These are phyloP conservation scores for Drosophila burlai DNA, from an alignment of 1,140 invertebrate genomes.

Conservation along the genomic window DNA sequence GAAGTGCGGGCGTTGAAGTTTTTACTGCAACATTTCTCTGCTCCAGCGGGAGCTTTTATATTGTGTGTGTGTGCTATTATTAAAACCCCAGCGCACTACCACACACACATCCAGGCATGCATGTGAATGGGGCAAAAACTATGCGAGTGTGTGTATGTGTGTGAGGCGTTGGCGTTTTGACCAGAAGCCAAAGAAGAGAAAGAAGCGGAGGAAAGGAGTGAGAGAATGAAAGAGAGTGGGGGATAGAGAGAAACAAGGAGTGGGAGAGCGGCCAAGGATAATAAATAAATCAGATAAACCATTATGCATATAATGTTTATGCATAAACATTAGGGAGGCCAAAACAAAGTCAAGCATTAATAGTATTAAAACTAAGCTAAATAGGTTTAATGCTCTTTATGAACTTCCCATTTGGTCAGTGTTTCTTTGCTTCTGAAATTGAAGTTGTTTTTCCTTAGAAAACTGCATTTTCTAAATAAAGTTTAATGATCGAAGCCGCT, in stretches of 20 bases:
- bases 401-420: background rate
- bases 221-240: slow-evolving; percentile 20
- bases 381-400: background rate
- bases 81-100: slow-evolving; percentile 57
- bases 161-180: slow-evolving; percentile 76
- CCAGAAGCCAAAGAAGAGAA: slow-evolving; percentile 49
- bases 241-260: background rate
- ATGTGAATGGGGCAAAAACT: slow-evolving; percentile 55
- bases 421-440: background rate
- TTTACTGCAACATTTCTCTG: slow-evolving; percentile 79
- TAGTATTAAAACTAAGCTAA: too few relatives aligned
- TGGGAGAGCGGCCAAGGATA: slow-evolving; percentile 8
- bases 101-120: slow-evolving; percentile 22
- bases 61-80: slow-evolving; percentile 67
- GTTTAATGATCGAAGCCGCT: background rate
- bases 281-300: slow-evolving; percentile 75
- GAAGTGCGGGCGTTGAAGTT: slow-evolving; percentile 78
- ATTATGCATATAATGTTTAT: slow-evolving; percentile 45
- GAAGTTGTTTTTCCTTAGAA: background rate
- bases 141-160: slow-evolving; percentile 50
- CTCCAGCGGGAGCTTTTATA: slow-evolving; percentile 79
- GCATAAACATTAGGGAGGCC: slow-evolving; percentile 12
- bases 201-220: slow-evolving; percentile 23
- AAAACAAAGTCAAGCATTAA: background rate
- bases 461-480: background rate